A percentile compares a stretch with the other conserved stretches of the same genome.
phyloP scores from a whole-genome alignment of 2,113 vertebrate species.

The Perognathus longimembris region DNA sequence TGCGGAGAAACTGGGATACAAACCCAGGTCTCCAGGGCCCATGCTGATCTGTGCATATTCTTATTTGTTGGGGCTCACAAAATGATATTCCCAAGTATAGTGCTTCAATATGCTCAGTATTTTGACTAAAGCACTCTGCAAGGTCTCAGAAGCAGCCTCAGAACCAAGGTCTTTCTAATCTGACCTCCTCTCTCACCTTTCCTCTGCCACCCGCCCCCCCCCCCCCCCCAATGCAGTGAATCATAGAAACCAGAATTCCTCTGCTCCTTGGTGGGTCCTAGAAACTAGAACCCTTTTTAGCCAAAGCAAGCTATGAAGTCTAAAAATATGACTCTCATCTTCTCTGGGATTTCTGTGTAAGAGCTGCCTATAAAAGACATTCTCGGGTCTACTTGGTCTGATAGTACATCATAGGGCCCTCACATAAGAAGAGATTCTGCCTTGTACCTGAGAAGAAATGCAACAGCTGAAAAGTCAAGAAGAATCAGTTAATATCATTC shows the following conservation, averaged over 20 bases:
- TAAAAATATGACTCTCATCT: not conserved
- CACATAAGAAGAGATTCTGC: not conserved
- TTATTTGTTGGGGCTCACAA: not conserved
- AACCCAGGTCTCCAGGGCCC: not conserved
- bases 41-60: not conserved
- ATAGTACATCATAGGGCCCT: not conserved
- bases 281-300: not conserved
- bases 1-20: not conserved
- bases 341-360: not conserved
- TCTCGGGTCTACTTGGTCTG: not conserved
- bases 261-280: not conserved
- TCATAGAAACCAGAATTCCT: constrained; percentile 7
- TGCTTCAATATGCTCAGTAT: too few species aligned
- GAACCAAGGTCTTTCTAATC: not conserved
- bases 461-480: not conserved
- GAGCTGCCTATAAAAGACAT: not conserved
- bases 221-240: not conserved
- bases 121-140: not conserved
- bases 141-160: not conserved
- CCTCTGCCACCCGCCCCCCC: too few species aligned
- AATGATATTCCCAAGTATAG: not conserved
- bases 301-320: not conserved
- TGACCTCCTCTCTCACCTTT: not conserved
- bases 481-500: not conserved
- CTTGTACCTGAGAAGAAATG: not conserved